Base-by-base conservation (phyloP, 2,888 invertebrate genomes). In the Drosophila neoperkinsi region DNA sequence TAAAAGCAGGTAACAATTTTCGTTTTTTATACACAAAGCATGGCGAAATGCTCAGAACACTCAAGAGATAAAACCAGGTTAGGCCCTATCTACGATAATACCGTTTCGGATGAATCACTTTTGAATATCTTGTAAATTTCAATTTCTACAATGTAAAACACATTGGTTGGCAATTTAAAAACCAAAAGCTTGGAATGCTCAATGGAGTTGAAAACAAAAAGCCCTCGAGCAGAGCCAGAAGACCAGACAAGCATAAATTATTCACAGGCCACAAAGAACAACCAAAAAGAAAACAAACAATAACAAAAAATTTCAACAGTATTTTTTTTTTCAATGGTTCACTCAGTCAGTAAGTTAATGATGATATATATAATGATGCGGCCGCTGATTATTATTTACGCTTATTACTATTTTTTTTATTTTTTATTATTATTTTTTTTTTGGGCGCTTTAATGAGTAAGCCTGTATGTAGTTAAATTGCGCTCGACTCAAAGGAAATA, bases 311-410 rank as follows among this genome's bases (percentile, higher is more conserved):
- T 11, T 57, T 43, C 3, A 60, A 56, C 50, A 33, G 50, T 43
- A 13, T 30, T 4, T 25, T n/a, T n/a, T 69, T 69, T 57, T 50
- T 57, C 60, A 77, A 75, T 74, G 61, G 71, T 60, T 83, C 68
- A 79, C 57, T 85, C 81, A 84, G 86, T 84, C 85, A 82, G 77
- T 82, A 73, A 90, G 88, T 88, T 90, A 90, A 90, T 87, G 90
- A 83, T 77, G 63, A 81, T 88, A 74, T 84, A 84, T 87, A 79
- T 89, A 74, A 79, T 73, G 84, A 73, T 71, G 67, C 53, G 71
- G 55, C 41, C 57, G 74, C 31, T 71, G 74, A 81, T 69, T 74
- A 79, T 83, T 83, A 81, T 88, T 74, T 55, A 70, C 71, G 67
- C 51, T 70, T 71, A 53, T 70, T 65, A 52, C 57, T 49, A 46